Evolutionary conservation across 2,888 invertebrate species (phyloP).

Genomic region (Thera britannica): DNA sequence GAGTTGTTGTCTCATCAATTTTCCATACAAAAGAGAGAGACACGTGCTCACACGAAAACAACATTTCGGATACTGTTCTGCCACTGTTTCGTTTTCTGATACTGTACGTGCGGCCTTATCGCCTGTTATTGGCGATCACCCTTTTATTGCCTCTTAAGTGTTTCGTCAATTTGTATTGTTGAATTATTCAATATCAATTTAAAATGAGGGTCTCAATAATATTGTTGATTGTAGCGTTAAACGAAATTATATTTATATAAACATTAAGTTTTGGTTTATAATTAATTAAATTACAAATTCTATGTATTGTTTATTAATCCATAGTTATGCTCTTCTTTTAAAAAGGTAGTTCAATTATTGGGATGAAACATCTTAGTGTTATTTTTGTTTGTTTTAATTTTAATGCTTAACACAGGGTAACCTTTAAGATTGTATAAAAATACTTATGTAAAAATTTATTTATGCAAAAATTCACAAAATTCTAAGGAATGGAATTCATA

Average conservation of each 20-base stretch:
- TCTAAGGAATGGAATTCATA: slow-evolving; percentile 45
- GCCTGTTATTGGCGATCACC: background rate
- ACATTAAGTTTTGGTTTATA: slow-evolving; percentile 9
- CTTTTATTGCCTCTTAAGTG: background rate
- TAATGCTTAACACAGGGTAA: slow-evolving; percentile 38
- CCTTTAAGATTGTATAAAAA: slow-evolving; percentile 27
- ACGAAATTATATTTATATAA: slow-evolving; percentile 16
- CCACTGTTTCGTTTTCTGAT: no score
- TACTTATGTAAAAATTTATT: slow-evolving; percentile 18
- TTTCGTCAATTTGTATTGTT: slow-evolving; percentile 24
- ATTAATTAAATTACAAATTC: slow-evolving; percentile 13
- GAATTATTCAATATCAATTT: slow-evolving; percentile 14
- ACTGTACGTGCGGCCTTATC: background rate
- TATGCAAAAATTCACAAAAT: slow-evolving; percentile 29
- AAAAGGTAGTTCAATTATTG: background rate
- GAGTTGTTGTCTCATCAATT: no score
- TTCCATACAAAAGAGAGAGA: no score
- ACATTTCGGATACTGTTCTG: no score
- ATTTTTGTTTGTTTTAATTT: slow-evolving; percentile 23
- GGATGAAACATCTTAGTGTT: slow-evolving; percentile 9
- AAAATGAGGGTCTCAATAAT: slow-evolving; percentile 7
- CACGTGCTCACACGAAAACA: no score
- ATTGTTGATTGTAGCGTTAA: slow-evolving; percentile 6
- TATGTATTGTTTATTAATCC: background rate
- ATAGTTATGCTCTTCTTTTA: background rate